Base-by-base conservation (phyloP, 2,888 invertebrate species). In the Piscicola geometra region DNA sequence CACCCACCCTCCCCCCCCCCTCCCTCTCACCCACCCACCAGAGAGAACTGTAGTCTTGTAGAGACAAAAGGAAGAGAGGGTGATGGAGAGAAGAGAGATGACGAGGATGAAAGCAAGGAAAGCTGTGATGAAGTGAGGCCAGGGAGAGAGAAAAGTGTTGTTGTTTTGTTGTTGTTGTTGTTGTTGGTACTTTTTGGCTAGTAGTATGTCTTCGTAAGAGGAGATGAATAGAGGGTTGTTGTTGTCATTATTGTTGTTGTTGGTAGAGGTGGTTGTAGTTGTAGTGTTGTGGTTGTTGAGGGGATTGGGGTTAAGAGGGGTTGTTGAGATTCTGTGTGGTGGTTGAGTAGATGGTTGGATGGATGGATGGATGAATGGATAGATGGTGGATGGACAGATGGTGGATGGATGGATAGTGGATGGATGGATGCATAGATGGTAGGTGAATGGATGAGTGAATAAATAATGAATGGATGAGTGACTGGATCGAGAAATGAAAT, bases 71-170 rank as follows among this genome's bases (percentile, higher is more conserved):
- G 70, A 70, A 15, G 70, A 70, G 15, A 70, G 47, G 21, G 35
- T 70, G 36, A 70, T 35, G 15, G 70, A 35, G 28, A 70, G 70
- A 28, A 70, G 35, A n/a, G 70, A 70, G 28, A 70, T 35, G 36
- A 70, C 70, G 28, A 70, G 35, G 32, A 70, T 47, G 36, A 12
- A 2, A 25, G 28, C 47, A 41, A 70, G 70, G 15, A 70, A 36
- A 35, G 21, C 70, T 35, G 35, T 70, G 41, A 47, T 41, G 36
- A 35, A 47, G 25, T 47, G 36, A 9, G 70, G 70, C 47, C 41
- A 70, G 30, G n/a, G n/a, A 25, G 70, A 70, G 25, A n/a, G 3
- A 3, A 5, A 3, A 28, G 21, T 9, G 28, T 25, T 9, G 5
- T 25, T 3, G 3, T 30, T 5, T 12, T 30, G 18, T 9, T 18